phyloP scores from a whole-genome alignment of 2,113 vertebrate species.

The Lamprotornis superbus region DNA sequence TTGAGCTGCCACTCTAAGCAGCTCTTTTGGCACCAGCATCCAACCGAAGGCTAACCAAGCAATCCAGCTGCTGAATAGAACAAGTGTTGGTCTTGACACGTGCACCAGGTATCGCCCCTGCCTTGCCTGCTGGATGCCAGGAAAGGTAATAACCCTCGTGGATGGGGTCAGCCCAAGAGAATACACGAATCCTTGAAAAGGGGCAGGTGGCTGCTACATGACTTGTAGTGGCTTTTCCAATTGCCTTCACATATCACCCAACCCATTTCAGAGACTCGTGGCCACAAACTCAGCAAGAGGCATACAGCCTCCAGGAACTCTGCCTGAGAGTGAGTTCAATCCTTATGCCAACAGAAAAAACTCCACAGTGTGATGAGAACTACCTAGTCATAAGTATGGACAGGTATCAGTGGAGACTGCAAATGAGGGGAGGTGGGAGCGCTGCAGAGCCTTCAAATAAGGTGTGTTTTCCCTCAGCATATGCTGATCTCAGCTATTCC shows the following conservation, averaged over 20 bases:
- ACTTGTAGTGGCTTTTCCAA: background rate
- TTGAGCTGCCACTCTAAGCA: background rate
- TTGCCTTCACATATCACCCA: background rate
- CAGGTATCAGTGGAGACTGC: background rate
- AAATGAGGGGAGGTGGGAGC: background rate
- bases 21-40: background rate
- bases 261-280: rapidly evolving
- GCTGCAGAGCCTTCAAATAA: background rate
- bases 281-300: background rate
- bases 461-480: rapidly evolving
- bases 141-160: background rate
- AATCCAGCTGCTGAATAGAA: background rate
- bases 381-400: rapidly evolving
- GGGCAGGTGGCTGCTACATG: background rate
- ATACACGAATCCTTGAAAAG: background rate
- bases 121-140: background rate
- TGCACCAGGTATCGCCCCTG: rapidly evolving
- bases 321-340: background rate
- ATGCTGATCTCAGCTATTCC: rapidly evolving
- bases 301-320: background rate
- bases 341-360: background rate
- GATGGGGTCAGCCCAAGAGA: background rate
- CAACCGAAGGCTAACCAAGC: background rate
- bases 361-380: background rate
- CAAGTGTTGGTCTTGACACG: background rate